Base-by-base conservation (phyloP, 2,888 invertebrate species). In the Cantharis rustica region DNA sequence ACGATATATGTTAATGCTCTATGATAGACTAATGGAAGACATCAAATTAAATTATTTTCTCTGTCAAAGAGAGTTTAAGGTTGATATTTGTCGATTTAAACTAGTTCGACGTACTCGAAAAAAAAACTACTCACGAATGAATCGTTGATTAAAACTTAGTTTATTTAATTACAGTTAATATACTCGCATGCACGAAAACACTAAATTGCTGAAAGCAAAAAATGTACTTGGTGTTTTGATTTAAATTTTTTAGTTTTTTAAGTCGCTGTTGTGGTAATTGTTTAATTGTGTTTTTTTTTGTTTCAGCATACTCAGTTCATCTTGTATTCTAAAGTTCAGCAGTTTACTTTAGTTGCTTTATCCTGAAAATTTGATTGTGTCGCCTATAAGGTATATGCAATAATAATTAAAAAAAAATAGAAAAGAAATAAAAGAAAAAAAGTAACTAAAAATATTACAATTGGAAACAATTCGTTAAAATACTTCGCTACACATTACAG, bases 271-370 rank as follows among this genome's bases (percentile, higher is more conserved):
- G n/a, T 47, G 47, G n/a, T 47, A 47, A n/a, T n/a, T 47, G 13
- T 47, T n/a, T 66, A 16, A 66, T 66, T 9, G 1, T 4, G 20
- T 1, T 11, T 63, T 17, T 20, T 66, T 23, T 66, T 66, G 64
- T 66, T 66, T 66, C 23, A 66, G 64, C 64, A 66, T 66, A 66
- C 17, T 66, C 64, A 17, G 23, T 23, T 20, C 64, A 66, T 66
- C 64, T 66, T 66, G 64, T 11, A 66, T 66, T 66, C 23, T 23
- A 17, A 66, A 66, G 64, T 66, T 66, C 64, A 23, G 64, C 64
- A 66, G 64, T 66, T 20, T n/a, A 66, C 64, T 66, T 66, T 66
- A 17, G 64, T 66, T 66, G 64, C 64, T 66, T 66, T 20, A 66
- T 66, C 64, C 64, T 23, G 23, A 66, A 66, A n/a, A 23, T 20